Evolutionary conservation across 2,888 invertebrate species (phyloP).

Genomic region (Euproctis similis): DNA sequence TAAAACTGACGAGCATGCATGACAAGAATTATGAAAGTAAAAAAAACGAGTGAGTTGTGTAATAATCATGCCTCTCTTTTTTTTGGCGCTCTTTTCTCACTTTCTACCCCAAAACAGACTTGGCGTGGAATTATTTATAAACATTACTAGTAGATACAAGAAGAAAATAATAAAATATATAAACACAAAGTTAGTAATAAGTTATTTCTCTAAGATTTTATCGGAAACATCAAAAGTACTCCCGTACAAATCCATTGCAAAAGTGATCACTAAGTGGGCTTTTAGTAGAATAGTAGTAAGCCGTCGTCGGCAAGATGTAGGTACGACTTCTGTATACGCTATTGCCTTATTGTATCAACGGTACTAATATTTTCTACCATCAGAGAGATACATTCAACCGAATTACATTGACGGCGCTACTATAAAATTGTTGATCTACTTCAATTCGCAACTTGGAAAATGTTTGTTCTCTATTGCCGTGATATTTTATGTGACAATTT

Average conservation of each 20-base stretch:
- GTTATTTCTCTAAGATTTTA: slow-evolving; percentile 57
- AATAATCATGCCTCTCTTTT: too few species aligned
- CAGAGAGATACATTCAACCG: slow-evolving; percentile 7
- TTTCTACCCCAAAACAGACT: too few species aligned
- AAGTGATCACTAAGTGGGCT: slow-evolving; percentile 73
- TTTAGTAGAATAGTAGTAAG: slow-evolving; percentile 71
- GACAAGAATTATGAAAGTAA: too few species aligned
- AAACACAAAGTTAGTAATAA: slow-evolving; percentile 46
- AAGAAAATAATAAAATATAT: slow-evolving; percentile 23
- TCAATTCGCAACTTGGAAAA: slow-evolving; percentile 3
- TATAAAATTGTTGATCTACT: slow-evolving; percentile 6
- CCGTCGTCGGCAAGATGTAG: slow-evolving; percentile 65
- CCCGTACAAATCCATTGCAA: slow-evolving; percentile 62
- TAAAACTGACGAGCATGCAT: too few species aligned
- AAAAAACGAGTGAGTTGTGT: too few species aligned
- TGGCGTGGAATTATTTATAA: too few species aligned
- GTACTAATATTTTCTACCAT: slow-evolving; percentile 16
- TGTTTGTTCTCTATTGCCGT: too few species aligned
- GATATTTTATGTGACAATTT: slow-evolving; percentile 3
- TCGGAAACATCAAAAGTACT: slow-evolving; percentile 58
- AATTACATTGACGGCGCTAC: slow-evolving; percentile 11
- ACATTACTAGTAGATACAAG: too few species aligned
- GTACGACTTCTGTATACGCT: slow-evolving; percentile 60
- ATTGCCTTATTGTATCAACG: slow-evolving; percentile 42
- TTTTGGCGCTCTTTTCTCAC: too few species aligned